These are phyloP conservation scores for Ibycter americanus DNA, from an alignment of 2,797 vertebrate species.

Conservation along the genomic window DNA sequence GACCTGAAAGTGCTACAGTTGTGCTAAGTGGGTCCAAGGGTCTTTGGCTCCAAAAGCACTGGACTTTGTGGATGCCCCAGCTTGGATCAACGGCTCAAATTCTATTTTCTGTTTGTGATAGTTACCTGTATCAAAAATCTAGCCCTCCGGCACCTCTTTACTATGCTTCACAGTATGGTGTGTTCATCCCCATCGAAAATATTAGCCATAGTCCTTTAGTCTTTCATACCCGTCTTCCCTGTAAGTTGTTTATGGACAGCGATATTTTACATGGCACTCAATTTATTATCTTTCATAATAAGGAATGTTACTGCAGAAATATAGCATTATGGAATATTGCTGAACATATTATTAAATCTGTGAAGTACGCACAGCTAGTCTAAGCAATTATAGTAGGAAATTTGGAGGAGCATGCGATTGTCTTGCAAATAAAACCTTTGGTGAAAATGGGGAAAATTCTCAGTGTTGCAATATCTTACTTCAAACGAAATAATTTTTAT, in stretches of 20 bases:
- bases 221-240: neutral
- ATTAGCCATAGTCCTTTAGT: neutral
- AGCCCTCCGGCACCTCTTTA: neutral
- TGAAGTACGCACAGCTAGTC: neutral
- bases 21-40: neutral
- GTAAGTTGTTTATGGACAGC: neutral
- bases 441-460: neutral
- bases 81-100: neutral
- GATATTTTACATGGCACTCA: slow-evolving; percentile 38
- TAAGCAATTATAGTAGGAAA: neutral
- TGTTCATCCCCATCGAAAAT: neutral
- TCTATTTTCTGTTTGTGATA: neutral
- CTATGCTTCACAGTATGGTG: neutral
- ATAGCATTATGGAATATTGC: neutral
- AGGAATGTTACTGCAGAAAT: slow-evolving; percentile 22
- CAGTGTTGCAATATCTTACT: neutral
- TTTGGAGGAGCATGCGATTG: neutral
- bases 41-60: fast-evolving
- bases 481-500: neutral
- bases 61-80: fast-evolving
- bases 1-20: neutral
- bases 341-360: slow-evolving; percentile 31
- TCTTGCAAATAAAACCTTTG: neutral
- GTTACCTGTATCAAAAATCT: neutral
- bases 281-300: slow-evolving; percentile 66